Base-by-base conservation (phyloP, 1,140 invertebrate genomes). In the Euura lappo region DNA sequence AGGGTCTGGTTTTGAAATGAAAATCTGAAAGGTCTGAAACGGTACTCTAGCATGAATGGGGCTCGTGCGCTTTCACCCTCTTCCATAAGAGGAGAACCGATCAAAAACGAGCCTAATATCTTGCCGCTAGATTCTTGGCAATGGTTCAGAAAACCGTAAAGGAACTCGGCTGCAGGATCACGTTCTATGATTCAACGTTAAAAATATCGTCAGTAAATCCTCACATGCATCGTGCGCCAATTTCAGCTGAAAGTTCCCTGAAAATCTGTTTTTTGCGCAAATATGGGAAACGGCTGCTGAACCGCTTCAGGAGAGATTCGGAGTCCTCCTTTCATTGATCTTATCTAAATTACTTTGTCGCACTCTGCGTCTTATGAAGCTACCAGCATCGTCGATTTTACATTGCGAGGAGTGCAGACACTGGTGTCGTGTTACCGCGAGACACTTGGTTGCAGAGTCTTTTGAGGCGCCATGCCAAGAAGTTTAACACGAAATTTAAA, bases 61-160 rank as follows among this genome's bases (percentile, higher is more conserved):
- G 78, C 74, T 80, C 76, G 74, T 78, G 79, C 77, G 10, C 51
- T 60, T 60, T 60, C 51, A 5, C 51, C 51, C 51, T 60, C 65
- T 4, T 64, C 67, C 60, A 68, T 77, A 71, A 69, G 69, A 46
- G 74, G 71, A 70, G 71, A 79, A 76, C 78, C 78, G 80, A 79
- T 82, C 70, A 67, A 71, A 74, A 77, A 77, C 73, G 78, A 79
- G 81, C 77, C 76, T 77, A 79, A 82, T 77, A 76, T 77, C 45
- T 45, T 7, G 13, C 51, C 51, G 13, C 51, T 28, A 28, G 28
- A 28, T 28, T 28, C 28, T 28, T 28, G 28, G 28, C 28, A 28
- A 28, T 1, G 28, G 28, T 28, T 28, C 28, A 28, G 28, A 28
- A 28, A 28, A 28, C 28, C 28, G 28, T 28, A 28, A 28, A 28